A percentile compares a stretch with the other conserved stretches of the same genome.
Conservation (phyloP, 2,113 vertebrate genomes). For the Pseudopodoces humilis region DNA sequence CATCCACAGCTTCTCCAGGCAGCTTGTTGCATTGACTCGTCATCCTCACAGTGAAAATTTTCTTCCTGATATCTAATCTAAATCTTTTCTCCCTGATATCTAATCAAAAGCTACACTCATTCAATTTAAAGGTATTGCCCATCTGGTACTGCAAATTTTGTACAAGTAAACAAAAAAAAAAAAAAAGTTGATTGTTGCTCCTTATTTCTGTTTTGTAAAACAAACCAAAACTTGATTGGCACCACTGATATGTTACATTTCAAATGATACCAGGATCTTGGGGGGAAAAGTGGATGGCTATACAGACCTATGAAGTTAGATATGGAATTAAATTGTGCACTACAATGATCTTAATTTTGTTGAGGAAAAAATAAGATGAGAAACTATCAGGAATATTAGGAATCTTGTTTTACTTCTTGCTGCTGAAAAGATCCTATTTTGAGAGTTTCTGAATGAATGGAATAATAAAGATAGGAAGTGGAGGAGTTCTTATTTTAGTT, state of each 20-base stretch:
- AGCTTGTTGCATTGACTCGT: not conserved
- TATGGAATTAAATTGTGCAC: constrained; percentile 10
- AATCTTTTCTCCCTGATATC: not conserved
- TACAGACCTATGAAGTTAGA: constrained; percentile 9
- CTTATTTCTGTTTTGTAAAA: not conserved
- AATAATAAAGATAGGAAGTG: not conserved
- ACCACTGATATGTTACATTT: not conserved
- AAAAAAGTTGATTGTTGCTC: not conserved
- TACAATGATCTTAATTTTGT: constrained; percentile 35
- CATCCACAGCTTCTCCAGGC: not conserved
- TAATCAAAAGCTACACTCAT: not conserved
- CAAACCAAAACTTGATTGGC: not conserved
- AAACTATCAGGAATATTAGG: not conserved
- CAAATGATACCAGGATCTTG: not conserved
- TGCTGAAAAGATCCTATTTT: not conserved
- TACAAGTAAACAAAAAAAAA: not conserved
- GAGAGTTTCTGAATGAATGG: not conserved
- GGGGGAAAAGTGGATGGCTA: not conserved
- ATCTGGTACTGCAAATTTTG: not conserved
- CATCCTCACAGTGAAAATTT: not conserved
- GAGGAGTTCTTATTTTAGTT: not conserved
- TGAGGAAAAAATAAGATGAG: constrained; percentile 22
- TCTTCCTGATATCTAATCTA: not conserved
- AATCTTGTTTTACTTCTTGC: not conserved
- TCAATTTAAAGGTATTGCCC: not conserved